Base-by-base conservation (phyloP, 2,113 vertebrate species). In the Cyphomyrus discorhynchus region DNA sequence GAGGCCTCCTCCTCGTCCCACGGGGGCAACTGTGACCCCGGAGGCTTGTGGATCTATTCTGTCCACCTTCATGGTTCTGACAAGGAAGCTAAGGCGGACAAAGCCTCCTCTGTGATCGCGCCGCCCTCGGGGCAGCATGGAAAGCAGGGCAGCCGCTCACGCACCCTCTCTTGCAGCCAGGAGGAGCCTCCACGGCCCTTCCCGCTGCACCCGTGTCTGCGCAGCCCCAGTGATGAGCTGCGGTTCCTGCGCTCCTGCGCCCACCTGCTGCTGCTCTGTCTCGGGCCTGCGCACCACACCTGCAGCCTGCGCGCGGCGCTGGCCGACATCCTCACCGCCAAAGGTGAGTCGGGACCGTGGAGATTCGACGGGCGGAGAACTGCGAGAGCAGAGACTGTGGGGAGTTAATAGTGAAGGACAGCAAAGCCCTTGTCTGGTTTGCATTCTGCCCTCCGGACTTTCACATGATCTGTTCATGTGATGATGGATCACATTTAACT, bases 301-400 rank as follows among this genome's bases (percentile, higher is more conserved):
- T 95, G 96, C 90, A 97, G 97, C 91, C 96, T 99, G 92, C 97
- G 97, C 90, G 97, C 97, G 94, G 96, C 98, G 93, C 97, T 99
- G 90, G 97, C 98, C 91, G 98, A 99, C 95, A 97, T 99, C 92
- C 96, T 99, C 93, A 97, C 98, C 90, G 96, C 95, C 91, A 98
- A 98, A 98, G 97, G 98, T 98, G 95, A 90, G 52, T 2, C 45
- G 19, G 21, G 82, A 47, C 21, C 3, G 3, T 11, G 45, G 9
- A n/a, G 19, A 35, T 83, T 46, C 21, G 5, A 46, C 0, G 39
- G 31, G 31, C 15, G 46, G 21, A 82, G 39, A 82, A 82, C 17
- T 7, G 21, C 31, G 11, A 17, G 31, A 42, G 6, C 15, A 84
- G 39, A 84, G 82, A 3, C 21, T n/a, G 17, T 83, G 82, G 82